A percentile compares a stretch with the other conserved stretches of the same genome.
These are phyloP conservation scores for Mechanitis mazaeus DNA, from an alignment of 2,888 invertebrate species.

Conservation along the genomic window DNA sequence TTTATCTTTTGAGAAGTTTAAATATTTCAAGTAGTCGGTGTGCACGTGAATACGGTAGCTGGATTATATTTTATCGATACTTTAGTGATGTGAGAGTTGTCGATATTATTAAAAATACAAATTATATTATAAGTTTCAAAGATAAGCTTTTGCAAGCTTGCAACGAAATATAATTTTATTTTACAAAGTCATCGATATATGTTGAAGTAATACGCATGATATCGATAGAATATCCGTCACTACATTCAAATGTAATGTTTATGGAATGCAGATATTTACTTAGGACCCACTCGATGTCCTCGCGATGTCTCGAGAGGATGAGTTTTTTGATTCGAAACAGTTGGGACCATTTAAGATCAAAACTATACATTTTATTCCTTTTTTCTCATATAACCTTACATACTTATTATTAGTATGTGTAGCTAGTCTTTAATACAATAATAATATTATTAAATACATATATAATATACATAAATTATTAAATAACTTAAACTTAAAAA, in stretches of 20 bases:
- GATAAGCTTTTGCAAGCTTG: not conserved
- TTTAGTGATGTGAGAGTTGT: slow-evolving; percentile 16
- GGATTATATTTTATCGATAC: slow-evolving; percentile 16
- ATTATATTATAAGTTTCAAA: slow-evolving; percentile 8
- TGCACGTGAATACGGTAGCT: slow-evolving; percentile 30
- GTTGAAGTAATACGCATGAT: no score
- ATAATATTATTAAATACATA: no score
- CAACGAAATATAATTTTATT: no score
- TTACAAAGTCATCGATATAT: no score
- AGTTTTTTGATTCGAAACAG: not conserved
- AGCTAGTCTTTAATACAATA: no score
- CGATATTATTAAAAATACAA: slow-evolving; percentile 12
- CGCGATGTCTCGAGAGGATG: not conserved
- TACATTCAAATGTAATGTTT: slow-evolving; percentile 12
- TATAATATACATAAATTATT: no score
- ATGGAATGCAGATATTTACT: slow-evolving; percentile 24
- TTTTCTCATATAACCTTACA: no score
- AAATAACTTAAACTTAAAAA: no score
- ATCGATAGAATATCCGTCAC: not conserved
- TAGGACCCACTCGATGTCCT: slow-evolving; percentile 21
- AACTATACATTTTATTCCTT: not conserved
- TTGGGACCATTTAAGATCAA: slow-evolving; percentile 2
- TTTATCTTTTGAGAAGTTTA: slow-evolving; percentile 14
- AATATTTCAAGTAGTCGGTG: slow-evolving; percentile 19
- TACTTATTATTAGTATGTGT: no score